A percentile compares a stretch with the other conserved stretches of the same genome.
phyloP scores from a whole-genome alignment of 2,888 invertebrate genomes.

The Petrophora chlorosata region DNA sequence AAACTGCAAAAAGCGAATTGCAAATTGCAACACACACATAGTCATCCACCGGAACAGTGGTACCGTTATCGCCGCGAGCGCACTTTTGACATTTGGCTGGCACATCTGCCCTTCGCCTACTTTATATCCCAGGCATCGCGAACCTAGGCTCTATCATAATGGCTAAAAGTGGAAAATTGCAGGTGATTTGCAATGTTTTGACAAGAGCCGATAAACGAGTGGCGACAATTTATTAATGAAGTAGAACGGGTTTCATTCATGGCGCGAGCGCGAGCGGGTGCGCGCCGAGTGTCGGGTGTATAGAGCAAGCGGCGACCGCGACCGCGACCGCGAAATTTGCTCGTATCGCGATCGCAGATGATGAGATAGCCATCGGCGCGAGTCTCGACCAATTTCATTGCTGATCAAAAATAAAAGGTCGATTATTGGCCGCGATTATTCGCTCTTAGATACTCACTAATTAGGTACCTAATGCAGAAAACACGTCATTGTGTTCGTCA shows the following conservation, averaged over 20 bases:
- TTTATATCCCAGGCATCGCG: background rate
- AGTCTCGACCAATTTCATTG: slow-evolving; percentile 8
- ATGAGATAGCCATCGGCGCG: background rate
- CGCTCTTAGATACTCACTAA: too few species aligned
- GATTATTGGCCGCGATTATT: background rate
- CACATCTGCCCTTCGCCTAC: slow-evolving; percentile 27
- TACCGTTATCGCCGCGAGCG: slow-evolving; percentile 31
- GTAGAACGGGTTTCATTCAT: slow-evolving; percentile 11
- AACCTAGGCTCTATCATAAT: background rate
- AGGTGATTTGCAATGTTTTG: background rate
- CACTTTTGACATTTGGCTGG: slow-evolving; percentile 34
- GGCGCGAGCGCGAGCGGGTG: background rate
- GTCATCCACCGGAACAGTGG: slow-evolving; percentile 28
- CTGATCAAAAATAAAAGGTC: background rate
- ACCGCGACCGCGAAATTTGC: too few species aligned
- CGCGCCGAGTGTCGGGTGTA: too few species aligned
- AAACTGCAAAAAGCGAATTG: slow-evolving; percentile 5
- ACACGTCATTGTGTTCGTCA: too few species aligned
- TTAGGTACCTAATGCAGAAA: too few species aligned
- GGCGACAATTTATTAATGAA: slow-evolving; percentile 19
- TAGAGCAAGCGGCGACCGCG: slow-evolving; percentile 3
- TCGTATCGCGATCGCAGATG: background rate
- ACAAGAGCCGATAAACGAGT: slow-evolving; percentile 9
- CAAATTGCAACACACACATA: background rate
- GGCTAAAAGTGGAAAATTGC: background rate